These are phyloP conservation scores for Saxidomus purpurata DNA, from an alignment of 1,140 invertebrate species.

Conservation along the genomic window DNA sequence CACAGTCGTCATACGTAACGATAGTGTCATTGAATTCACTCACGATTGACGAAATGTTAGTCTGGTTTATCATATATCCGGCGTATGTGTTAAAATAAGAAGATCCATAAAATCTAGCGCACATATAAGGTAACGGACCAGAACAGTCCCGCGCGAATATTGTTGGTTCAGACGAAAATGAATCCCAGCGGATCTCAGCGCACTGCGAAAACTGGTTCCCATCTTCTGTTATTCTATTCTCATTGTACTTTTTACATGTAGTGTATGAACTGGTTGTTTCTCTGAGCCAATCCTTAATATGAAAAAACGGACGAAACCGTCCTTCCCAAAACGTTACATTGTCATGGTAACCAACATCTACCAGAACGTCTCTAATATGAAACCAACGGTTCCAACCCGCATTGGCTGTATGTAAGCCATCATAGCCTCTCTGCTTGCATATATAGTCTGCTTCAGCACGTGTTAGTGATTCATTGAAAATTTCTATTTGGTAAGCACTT, in stretches of 20 bases:
- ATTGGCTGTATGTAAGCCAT: background rate
- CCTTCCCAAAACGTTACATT: background rate
- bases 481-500: background rate
- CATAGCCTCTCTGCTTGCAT: background rate
- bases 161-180: background rate
- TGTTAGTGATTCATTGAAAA: background rate
- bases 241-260: background rate
- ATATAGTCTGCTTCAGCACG: background rate
- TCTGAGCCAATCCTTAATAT: background rate
- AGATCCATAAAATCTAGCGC: background rate
- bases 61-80: background rate
- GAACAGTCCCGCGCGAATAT: background rate
- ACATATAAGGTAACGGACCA: background rate
- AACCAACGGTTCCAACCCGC: background rate
- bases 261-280: background rate
- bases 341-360: background rate
- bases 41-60: background rate
- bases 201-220: background rate
- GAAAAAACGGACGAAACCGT: background rate
- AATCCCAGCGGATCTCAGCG: background rate
- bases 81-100: background rate
- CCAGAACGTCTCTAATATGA: background rate
- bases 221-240: background rate
- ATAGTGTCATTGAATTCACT: background rate
- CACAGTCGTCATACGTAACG: background rate